Conservation (phyloP, 2,888 invertebrate genomes). For the Arctia plantaginis region DNA sequence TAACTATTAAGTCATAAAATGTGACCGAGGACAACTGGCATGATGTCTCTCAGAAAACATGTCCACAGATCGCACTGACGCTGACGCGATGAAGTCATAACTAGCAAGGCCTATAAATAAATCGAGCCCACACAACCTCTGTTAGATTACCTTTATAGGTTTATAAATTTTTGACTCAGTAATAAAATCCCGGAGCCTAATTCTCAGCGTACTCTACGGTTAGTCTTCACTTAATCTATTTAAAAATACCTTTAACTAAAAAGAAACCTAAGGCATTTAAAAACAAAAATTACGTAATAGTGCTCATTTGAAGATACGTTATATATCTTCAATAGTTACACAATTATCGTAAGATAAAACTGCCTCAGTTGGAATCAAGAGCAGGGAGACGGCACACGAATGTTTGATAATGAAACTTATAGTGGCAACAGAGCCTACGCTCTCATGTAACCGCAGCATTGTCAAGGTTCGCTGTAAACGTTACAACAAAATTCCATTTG, state of each 20-base stretch:
- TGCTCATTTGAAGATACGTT: conserved; percentile 40
- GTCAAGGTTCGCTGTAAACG: conserved; percentile 64
- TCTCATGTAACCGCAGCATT: conserved; percentile 64
- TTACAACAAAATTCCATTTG: conserved; percentile 37
- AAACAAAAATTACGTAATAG: conserved; percentile 24
- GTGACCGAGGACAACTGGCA: conserved; percentile 48
- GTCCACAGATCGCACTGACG: conserved; percentile 60
- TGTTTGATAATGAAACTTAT: conserved; percentile 65
- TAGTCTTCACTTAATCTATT: background rate
- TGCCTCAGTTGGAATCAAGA: conserved; percentile 52
- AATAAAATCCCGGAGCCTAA: background rate
- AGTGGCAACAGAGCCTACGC: conserved; percentile 71
- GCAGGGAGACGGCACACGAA: conserved; percentile 58
- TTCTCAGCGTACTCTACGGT: background rate
- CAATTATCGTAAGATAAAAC: conserved; percentile 59
- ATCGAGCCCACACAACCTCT: conserved; percentile 72
- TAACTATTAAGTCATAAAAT: conserved; percentile 27
- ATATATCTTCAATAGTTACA: conserved; percentile 26
- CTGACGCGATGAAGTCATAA: conserved; percentile 79
- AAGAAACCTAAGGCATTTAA: conserved; percentile 17
- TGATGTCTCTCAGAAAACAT: conserved; percentile 56
- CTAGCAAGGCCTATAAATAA: conserved; percentile 76
- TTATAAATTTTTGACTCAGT: conserved; percentile 34
- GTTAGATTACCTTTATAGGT: conserved; percentile 66
- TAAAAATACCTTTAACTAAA: conserved; percentile 17